Percentiles rank a stretch among this genome's conserved stretches.
phyloP scores from a whole-genome alignment of 1,140 invertebrate genomes.

The Meloidogyne exigua region DNA sequence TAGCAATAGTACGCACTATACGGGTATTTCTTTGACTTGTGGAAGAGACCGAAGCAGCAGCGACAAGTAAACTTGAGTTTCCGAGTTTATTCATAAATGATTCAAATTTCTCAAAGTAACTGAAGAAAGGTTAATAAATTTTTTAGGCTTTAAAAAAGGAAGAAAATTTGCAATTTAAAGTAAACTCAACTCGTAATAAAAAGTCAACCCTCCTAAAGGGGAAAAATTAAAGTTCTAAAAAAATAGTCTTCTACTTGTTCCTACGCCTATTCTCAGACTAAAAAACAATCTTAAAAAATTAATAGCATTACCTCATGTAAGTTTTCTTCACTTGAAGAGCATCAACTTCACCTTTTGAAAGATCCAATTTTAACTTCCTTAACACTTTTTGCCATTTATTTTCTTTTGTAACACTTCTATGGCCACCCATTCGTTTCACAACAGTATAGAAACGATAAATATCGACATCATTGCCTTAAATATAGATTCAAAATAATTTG shows the following conservation, averaged over 20 bases:
- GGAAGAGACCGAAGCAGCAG: background rate
- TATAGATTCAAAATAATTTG: background rate
- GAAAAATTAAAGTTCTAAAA: too few relatives aligned
- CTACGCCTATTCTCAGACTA: background rate
- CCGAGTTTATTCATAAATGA: slow-evolving; percentile 41
- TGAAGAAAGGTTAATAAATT: slow-evolving; percentile 3
- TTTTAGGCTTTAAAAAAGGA: too few relatives aligned
- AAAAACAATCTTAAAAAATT: background rate
- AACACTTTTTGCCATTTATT: slow-evolving; percentile 26
- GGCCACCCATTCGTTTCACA: slow-evolving; percentile 34
- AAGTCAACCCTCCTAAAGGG: too few relatives aligned
- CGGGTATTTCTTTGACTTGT: slow-evolving; percentile 26
- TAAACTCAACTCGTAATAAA: too few relatives aligned
- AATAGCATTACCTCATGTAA: slow-evolving; percentile 19
- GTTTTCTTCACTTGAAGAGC: slow-evolving; percentile 35
- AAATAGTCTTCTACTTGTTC: too few relatives aligned
- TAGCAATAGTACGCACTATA: slow-evolving; percentile 17
- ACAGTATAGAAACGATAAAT: slow-evolving; percentile 40
- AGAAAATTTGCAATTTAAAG: too few relatives aligned
- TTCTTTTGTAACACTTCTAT: slow-evolving; percentile 38
- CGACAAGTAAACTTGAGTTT: slow-evolving; percentile 36
- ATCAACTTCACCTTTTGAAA: slow-evolving; percentile 15
- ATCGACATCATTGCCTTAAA: slow-evolving; percentile 35
- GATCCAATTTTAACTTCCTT: slow-evolving; percentile 29
- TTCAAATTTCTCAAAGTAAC: slow-evolving; percentile 43